A percentile compares a stretch with the other conserved stretches of the same genome.
Evolutionary conservation across 2,113 vertebrate species (phyloP).

Genomic region (Microtus pennsylvanicus): DNA sequence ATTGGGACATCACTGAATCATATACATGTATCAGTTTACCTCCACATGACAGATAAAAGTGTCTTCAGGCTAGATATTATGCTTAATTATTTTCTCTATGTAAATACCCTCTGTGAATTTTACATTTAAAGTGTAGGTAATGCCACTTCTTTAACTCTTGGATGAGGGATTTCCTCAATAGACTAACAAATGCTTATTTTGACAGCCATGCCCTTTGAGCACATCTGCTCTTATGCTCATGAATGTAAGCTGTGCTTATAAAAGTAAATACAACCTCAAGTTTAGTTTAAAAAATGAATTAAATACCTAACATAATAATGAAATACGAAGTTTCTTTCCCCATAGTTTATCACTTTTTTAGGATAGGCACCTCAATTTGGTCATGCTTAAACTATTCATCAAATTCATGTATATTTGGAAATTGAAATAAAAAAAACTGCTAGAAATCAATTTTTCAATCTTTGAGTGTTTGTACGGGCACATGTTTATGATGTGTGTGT

Average conservation of each 20-base stretch:
- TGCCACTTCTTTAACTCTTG: not conserved
- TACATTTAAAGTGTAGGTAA: not conserved
- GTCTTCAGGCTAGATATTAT: not conserved
- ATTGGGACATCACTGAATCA: not conserved
- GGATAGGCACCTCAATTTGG: not conserved
- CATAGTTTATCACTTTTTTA: not conserved
- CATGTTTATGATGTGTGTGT: not conserved
- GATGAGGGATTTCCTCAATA: not conserved
- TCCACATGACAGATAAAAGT: not conserved
- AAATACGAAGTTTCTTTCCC: not conserved
- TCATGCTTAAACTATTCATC: not conserved
- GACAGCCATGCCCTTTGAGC: not conserved
- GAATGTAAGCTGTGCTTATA: not conserved
- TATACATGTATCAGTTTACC: not conserved
- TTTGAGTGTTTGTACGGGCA: not conserved
- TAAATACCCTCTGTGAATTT: not conserved
- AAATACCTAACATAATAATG: not conserved
- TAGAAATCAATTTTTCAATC: not conserved
- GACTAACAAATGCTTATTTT: not conserved
- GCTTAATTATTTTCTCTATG: not conserved
- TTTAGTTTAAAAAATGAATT: not conserved
- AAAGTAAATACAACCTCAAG: not conserved
- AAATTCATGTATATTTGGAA: not conserved
- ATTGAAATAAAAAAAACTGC: not conserved
- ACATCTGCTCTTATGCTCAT: not conserved